Evolutionary conservation across 2,113 vertebrate genomes (phyloP), one percentile per base, ranked within the genome.

Genomic region (Grantiella picta): DNA sequence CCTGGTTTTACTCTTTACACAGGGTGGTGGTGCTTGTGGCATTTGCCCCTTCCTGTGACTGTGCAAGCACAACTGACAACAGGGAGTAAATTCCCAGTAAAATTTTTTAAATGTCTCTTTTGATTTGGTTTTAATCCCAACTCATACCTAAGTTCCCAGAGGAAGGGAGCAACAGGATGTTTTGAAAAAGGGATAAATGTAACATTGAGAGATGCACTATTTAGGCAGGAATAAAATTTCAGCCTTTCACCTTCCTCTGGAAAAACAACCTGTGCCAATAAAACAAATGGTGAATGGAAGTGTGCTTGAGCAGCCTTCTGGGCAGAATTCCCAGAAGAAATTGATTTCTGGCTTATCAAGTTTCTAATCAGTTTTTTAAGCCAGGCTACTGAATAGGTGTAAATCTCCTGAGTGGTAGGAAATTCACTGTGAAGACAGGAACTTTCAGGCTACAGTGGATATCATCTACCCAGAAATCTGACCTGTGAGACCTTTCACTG

Each of bases 241-340:
- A 79, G 65, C 59, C 56, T 92, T 61, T 27, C 14, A 76, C 45
- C 50, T 84, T 53, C 29, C 77, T n/a, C 52, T 61, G 47, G 82
- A 86, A 82, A 95, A 96, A 61, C 27, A 40, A 31, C 11, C 8
- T 35, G 66, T 63, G 78, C 38, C 0, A 9, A 45, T 33, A 53
- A 71, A 87, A 90, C 35, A 45, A 78, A 33, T 0, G 1, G 53
- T 59, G 71, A 92, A 77, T 66, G 70, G 65, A 88, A 92, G 38
- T 16, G 50, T 12, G 42, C 35, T 29, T 9, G 23, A 86, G 54
- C 38, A 86, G 92, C 89, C 35, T 28, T 53, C 86, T 75, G 80
- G 91, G 91, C 86, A 94, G 68, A 79, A 90, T 35, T 94, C 91
- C 92, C 82, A 78, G 56, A 38, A 78, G 60, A 54, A 90, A 91